Percentiles rank a stretch among this genome's conserved stretches.
phyloP scores from a whole-genome alignment of 2,113 vertebrate genomes.

The Epinephelus fuscoguttatus region DNA sequence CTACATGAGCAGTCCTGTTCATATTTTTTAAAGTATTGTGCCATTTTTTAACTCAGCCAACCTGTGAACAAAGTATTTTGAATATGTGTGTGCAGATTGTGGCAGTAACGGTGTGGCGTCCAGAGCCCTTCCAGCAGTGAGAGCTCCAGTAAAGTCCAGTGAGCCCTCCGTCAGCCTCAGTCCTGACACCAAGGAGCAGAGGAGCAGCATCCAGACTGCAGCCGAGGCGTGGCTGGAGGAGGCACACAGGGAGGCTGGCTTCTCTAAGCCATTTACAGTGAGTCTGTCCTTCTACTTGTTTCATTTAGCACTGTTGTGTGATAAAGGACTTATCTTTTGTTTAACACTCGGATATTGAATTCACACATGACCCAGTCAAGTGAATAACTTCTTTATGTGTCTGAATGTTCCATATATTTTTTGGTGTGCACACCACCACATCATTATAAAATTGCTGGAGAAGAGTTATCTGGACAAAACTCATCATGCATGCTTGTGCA shows the following conservation, averaged over 20 bases:
- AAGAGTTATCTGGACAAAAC: background rate
- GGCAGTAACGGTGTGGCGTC: conserved; percentile 54
- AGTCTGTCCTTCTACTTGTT: conserved; percentile 47
- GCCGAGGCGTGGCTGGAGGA: conserved; percentile 85
- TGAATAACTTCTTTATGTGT: background rate
- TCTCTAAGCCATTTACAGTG: conserved; percentile 83
- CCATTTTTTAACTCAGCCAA: background rate
- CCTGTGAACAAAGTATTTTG: background rate
- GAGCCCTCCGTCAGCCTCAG: conserved; percentile 66
- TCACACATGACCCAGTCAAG: too few relatives aligned
- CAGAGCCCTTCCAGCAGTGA: conserved; percentile 77
- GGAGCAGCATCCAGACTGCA: conserved; percentile 74
- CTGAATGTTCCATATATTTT: background rate
- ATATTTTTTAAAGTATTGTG: background rate
- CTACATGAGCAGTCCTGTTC: background rate
- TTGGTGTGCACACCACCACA: background rate
- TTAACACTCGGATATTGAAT: background rate
- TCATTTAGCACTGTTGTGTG: background rate
- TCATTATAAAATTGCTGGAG: background rate
- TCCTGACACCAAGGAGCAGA: conserved; percentile 52
- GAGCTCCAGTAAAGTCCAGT: conserved; percentile 69
- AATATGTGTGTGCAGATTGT: conserved; percentile 71
- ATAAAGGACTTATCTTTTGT: background rate
- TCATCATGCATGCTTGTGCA: background rate
- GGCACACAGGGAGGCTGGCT: conserved; percentile 83